Evolutionary conservation across 2,888 invertebrate species (phyloP), one percentile per base, ranked within the genome.

Genomic region (Tinea pellionella): DNA sequence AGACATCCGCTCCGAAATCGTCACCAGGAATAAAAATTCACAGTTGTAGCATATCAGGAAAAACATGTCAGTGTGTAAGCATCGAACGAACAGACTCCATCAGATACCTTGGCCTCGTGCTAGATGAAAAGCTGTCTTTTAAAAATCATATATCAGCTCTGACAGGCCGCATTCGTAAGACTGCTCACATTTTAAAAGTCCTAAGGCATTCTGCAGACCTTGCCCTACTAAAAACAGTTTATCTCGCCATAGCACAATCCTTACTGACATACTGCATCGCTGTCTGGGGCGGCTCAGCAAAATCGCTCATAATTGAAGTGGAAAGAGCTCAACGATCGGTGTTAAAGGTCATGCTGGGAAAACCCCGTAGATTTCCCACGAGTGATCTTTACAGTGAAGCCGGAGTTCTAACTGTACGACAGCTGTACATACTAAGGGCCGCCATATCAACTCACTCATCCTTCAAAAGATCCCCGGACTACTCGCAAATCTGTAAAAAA

Each of bases 221-320:
- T 11, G 16, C 47, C 16, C 55, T 63, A 2, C 32, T 64, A 53
- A 63, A 63, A 63, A 56, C 55, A 24, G 61, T 63, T 2, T 65
- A 65, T 29, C 60, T 59, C 16, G 63, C 64, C 0, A 19, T 65
- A 9, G 61, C 63, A 32, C 63, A 64, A 32, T 64, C 65, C 4
- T 29, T 64, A 18, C 30, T 66, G 8, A 60, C 58, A 2, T 65
- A 66, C 43, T 65, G 66, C 15, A 62, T 65, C 8, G 53, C 61
- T 1, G 51, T 60, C 2, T 65, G 64, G 65, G 64, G 64, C 15
- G 63, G 62, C 0, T 19, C 63, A 11, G 59, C 61, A n/a, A 63
- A 63, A 59, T 58, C 37, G n/a, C 0, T 18, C 13, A 4, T 63
- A 2, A 11, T 61, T 2, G 4, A 47, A 41, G 13, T 61, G 0